Evolutionary conservation across 2,797 vertebrate species (phyloP).

Genomic region (Clarias pachynema): DNA sequence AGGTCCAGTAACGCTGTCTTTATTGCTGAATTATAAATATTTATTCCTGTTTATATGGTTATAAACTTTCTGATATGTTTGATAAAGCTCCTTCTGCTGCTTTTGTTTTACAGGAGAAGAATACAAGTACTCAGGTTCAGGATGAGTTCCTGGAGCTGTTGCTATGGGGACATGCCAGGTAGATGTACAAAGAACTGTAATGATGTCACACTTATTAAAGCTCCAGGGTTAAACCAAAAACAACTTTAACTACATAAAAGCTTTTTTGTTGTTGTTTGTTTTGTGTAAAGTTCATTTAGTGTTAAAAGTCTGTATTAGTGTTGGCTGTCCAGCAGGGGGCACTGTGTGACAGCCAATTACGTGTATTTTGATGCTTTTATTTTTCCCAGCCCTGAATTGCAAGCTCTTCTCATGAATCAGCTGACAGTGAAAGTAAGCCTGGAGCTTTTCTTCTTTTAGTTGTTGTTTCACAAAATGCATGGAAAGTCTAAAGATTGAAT

Average conservation of each 20-base stretch:
- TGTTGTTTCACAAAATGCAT: neutral
- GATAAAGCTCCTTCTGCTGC: neutral
- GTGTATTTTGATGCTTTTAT: neutral
- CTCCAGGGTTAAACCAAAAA: neutral
- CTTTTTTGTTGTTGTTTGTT: neutral
- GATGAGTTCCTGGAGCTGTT: constrained; percentile 97
- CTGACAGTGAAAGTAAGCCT: constrained; percentile 91
- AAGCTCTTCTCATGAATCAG: constrained; percentile 95
- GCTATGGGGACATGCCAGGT: constrained; percentile 97
- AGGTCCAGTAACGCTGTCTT: constrained; percentile 72
- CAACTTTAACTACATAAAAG: too few relatives aligned
- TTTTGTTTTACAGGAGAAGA: constrained; percentile 84
- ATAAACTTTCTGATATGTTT: neutral
- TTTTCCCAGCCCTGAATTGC: constrained; percentile 86
- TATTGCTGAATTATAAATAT: neutral
- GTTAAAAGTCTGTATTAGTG: neutral
- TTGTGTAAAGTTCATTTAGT: neutral
- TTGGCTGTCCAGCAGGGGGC: constrained; percentile 23
- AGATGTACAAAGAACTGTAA: constrained; percentile 12
- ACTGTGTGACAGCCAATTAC: neutral
- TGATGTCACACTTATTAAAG: neutral
- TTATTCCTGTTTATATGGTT: neutral
- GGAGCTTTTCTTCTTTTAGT: neutral
- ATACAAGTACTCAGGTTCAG: constrained; percentile 95
- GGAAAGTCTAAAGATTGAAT: neutral